Base-by-base conservation (phyloP, 2,113 vertebrate species). In the Cinclus mexicanus region DNA sequence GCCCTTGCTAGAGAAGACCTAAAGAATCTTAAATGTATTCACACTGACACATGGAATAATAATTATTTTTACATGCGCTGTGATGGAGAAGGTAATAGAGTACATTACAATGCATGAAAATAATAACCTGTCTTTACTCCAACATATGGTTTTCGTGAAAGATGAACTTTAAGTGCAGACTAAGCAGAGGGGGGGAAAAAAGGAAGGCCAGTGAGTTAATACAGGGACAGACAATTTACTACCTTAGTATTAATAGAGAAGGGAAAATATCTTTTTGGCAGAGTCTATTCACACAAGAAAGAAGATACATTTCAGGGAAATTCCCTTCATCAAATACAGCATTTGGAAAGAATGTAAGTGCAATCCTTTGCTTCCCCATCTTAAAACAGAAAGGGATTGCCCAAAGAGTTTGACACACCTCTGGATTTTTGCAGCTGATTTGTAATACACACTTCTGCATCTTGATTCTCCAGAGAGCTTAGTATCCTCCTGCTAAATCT, bases 131-230 rank as follows among this genome's bases (percentile, higher is more conserved):
- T 24, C 87, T 89, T 93, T 83, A 94, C 92, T 65, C 60, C 63
- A 47, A 83, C 91, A 96, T 53, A 63, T 35, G 63, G 74, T 89
- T 90, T 92, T 83, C 63, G 83, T 86, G 83, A 94, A 90, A 93
- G 95, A 86, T 70, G 39, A 96, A 89, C 56, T 92, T 77, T 47
- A 92, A 89, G 69, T 77, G 57, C 42, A 88, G 82, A 94, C 46
- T 76, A 90, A 91, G 12, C 12, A 19, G 39, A 24, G 44, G 13
- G 11, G 3, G 2, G 0, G 1, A 5, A 41, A 25, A 44, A 59
- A 53, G 14, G n/a, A 69, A 71, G 59, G 33, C 24, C 42, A 83
- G 64, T 55, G 76, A 90, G 39, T 64, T 75, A 93, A 90, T 57
- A 75, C 28, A 82, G 35, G 64, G 65, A 94, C 59, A 93, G 90